Conservation (phyloP, 2,113 vertebrate genomes). For the Oxyura jamaicensis region DNA sequence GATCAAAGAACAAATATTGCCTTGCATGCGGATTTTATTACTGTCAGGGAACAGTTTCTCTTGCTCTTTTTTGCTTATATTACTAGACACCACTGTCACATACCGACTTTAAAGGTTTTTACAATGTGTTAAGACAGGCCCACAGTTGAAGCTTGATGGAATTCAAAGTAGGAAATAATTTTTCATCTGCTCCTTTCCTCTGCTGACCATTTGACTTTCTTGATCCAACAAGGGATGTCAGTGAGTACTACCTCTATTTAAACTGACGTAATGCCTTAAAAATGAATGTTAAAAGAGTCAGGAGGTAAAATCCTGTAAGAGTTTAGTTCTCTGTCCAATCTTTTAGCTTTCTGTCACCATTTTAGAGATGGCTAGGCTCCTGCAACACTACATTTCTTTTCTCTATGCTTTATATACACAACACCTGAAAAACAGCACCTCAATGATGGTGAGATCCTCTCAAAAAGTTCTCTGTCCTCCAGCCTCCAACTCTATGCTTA, state of each 20-base stretch:
- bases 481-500: neutral
- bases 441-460: neutral
- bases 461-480: neutral
- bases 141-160: neutral
- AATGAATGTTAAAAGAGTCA: neutral
- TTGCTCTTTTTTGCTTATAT: neutral
- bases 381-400: neutral
- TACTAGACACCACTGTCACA: neutral
- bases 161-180: conserved; percentile 27
- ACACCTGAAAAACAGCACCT: neutral
- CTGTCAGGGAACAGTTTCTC: neutral
- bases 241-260: neutral
- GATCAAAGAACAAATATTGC: conserved; percentile 13
- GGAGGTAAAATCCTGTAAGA: neutral
- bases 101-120: neutral
- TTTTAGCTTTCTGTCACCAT: neutral
- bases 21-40: neutral
- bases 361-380: neutral
- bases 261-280: conserved; percentile 1
- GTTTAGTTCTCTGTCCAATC: neutral
- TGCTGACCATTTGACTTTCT: neutral
- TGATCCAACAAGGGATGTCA: neutral
- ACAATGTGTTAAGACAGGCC: neutral
- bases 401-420: neutral
- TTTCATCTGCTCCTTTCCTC: neutral